These are phyloP conservation scores for Muntiacus muntjak DNA, from an alignment of 2,113 vertebrate species.

Conservation along the genomic window DNA sequence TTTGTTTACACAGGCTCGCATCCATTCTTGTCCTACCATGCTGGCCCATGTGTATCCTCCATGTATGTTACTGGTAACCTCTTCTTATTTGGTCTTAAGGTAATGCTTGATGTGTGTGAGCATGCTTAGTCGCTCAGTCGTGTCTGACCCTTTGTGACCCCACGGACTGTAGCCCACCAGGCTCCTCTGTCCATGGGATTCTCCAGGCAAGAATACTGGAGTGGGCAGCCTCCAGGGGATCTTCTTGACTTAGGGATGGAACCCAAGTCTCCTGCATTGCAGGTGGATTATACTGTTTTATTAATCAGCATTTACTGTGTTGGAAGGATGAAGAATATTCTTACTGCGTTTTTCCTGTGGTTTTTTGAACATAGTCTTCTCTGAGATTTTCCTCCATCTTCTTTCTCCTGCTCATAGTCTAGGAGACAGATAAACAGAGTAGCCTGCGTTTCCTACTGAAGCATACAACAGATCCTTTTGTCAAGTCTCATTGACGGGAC, in stretches of 20 bases:
- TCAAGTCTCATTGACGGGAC: neutral
- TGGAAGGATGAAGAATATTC: neutral
- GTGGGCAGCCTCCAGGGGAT: neutral
- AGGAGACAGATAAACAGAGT: neutral
- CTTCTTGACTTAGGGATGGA: neutral
- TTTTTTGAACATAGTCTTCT: neutral
- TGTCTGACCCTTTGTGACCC: neutral
- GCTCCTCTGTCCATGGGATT: neutral
- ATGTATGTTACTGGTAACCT: neutral
- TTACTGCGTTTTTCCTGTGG: neutral
- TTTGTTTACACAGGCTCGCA: neutral
- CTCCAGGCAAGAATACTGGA: neutral
- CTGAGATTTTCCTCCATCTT: rapidly evolving
- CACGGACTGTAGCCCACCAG: neutral
- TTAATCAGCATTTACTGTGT: neutral
- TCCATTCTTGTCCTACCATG: neutral
- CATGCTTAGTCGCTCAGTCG: too few relatives aligned
- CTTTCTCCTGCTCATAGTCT: neutral
- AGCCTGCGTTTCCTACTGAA: neutral
- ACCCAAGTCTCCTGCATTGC: neutral
- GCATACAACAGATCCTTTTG: neutral
- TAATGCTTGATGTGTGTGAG: neutral
- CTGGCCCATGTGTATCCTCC: neutral
- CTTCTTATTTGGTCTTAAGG: neutral
- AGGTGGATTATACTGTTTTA: rapidly evolving